Base-by-base conservation (phyloP, 2,113 vertebrate species). In the Montifringilla adamsi region DNA sequence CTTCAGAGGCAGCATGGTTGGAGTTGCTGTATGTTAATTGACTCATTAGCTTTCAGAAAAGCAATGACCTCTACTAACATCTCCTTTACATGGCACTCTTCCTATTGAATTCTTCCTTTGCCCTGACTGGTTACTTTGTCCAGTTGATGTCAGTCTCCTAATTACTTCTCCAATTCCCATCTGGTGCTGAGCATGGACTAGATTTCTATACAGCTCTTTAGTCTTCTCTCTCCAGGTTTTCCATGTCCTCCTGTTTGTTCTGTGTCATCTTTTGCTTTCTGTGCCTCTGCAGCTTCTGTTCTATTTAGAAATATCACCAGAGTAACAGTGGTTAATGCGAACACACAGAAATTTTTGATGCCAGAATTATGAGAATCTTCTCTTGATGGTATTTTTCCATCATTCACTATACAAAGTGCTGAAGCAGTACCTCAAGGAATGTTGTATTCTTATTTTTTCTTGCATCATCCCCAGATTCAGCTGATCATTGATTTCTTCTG, bases 401-500 rank as follows among this genome's bases (percentile, higher is more conserved):
- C 66, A 60, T 75, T 90, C 46, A n/a, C 21, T 68, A 28, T 14
- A 62, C 30, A 82, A 84, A 90, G 31, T 63, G 46, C 53, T 91
- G 79, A 80, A 94, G 89, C 55, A 86, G 72, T 90, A 56, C 67
- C 63, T 91, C 39, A 90, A 94, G 52, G 60, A 90, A 89, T 62
- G 69, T 35, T 90, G 5, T 2, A 28, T 52, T 73, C 39, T 58
- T 68, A 76, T 66, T 85, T 93, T 91, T 59, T 35, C 72, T 90
- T 84, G 53, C 84, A 93, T 94, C 80, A 89, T 41, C 44, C 89
- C 28, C 39, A 31, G 5, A 92, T 94, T 89, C 78, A 93, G 86
- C 60, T 90, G 87, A 83, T 93, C 90, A 82, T 37, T 74, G 73
- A 73, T 89, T 87, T 88, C 82, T 94, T 93, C 87, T 84, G 46